Base-by-base conservation (phyloP, 2,797 vertebrate species). In the Pachyuromys duprasi region DNA sequence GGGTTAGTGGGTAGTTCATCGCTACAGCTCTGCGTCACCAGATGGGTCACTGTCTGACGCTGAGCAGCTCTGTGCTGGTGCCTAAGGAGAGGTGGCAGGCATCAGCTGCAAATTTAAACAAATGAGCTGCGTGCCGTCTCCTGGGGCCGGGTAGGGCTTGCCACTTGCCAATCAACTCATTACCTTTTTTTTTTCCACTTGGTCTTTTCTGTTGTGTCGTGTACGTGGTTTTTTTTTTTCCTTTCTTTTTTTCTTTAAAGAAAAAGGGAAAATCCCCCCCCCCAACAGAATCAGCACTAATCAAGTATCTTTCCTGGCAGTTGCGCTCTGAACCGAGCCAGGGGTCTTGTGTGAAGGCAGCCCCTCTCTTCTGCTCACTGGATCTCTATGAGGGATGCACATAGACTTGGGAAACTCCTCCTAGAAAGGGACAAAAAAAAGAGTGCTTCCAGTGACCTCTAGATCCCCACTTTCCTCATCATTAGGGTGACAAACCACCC, bases 241-340 rank as follows among this genome's bases (percentile, higher is more conserved):
- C 3, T 84, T 45, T n/a, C n/a, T 45, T 69, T 45, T 95, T 86
- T 94, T 95, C 95, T 92, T 96, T 96, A 0, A 97, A 97, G 92
- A 96, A 96, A 97, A 90, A 97, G 97, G 97, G 97, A 97, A 97
- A 97, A 96, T 96, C 97, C 97, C 97, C 97, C 94, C 87, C 49
- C 49, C n/a, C n/a, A n/a, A 74, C 45, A 96, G 91, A 69, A 67
- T 94, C 86, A 95, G 78, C 93, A 96, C 96, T 94, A 96, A 86
- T 89, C 93, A 97, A 96, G 84, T 36, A 36, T 87, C 88, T 97
- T 96, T 97, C 90, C 97, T 92, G 94, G 97, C 95, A 97, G 36
- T 33, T 12, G 72, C 31, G 75, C 28, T 79, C 60, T 97, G 62
- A 57, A 4, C 18, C 83, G 89, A 96, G 87, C 74, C 79, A 76